Evolutionary conservation across 2,888 invertebrate genomes (phyloP).

Genomic region (Ichneumon xanthorius): DNA sequence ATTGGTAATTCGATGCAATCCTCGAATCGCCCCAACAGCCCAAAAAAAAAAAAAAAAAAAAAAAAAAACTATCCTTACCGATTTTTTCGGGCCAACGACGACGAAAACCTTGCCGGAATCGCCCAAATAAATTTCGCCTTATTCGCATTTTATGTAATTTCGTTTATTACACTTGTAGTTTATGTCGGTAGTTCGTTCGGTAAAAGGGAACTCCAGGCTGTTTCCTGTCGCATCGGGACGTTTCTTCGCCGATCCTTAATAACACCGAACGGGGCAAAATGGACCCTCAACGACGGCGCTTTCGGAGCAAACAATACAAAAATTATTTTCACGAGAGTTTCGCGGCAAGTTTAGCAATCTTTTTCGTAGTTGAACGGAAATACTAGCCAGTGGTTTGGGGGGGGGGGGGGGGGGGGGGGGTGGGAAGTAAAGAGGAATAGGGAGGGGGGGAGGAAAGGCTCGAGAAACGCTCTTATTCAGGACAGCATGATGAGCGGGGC

Average conservation of each 20-base stretch:
- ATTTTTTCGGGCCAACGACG: slow-evolving; percentile 6
- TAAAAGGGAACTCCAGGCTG: slow-evolving; percentile 19
- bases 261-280: slow-evolving; percentile 39
- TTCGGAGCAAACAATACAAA: slow-evolving; percentile 81
- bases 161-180: slow-evolving; percentile 76
- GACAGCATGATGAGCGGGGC: slow-evolving; percentile 47
- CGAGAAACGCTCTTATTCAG: slow-evolving; percentile 33
- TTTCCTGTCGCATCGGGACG: neutral
- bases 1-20: slow-evolving; percentile 75
- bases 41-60: slow-evolving; percentile 40
- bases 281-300: neutral
- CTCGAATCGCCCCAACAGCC: slow-evolving; percentile 50
- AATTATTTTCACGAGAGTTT: slow-evolving; percentile 83
- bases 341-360: slow-evolving; percentile 80
- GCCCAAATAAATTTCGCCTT: slow-evolving; percentile 9
- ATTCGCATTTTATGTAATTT: slow-evolving; percentile 72
- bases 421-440: neutral
- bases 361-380: slow-evolving; percentile 71
- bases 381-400: neutral
- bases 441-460: slow-evolving; percentile 1
- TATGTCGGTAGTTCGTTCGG: slow-evolving; percentile 63
- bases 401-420: neutral
- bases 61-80: slow-evolving; percentile 1
- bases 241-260: slow-evolving; percentile 64
- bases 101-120: neutral